phyloP scores from a whole-genome alignment of 2,888 invertebrate species.

The Cryptosula pallasiana region DNA sequence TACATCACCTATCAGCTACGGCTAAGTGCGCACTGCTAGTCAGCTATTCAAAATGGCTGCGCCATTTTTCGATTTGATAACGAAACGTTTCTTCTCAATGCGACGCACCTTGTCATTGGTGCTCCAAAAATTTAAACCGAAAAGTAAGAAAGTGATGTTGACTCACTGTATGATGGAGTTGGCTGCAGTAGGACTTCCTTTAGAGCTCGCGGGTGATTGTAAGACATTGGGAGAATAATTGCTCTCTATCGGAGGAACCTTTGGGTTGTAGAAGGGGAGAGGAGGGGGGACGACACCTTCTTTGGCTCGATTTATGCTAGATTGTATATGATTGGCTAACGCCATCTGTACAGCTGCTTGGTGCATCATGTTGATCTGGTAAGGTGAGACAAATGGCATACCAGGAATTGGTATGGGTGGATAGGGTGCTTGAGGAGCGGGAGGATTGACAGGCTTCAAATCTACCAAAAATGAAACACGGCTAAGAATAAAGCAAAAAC shows the following conservation, averaged over 20 bases:
- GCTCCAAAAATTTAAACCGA: neutral
- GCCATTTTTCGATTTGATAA: too few relatives aligned
- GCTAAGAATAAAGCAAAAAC: too few relatives aligned
- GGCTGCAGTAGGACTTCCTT: neutral
- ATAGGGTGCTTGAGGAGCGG: neutral
- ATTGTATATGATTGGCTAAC: conserved; percentile 11
- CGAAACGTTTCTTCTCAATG: too few relatives aligned
- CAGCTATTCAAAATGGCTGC: too few relatives aligned
- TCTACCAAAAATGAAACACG: too few relatives aligned
- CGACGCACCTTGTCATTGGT: too few relatives aligned
- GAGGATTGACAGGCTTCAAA: neutral
- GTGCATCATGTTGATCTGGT: conserved; percentile 24
- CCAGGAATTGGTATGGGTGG: conserved; percentile 1
- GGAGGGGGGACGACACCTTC: neutral
- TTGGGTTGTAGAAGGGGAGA: neutral
- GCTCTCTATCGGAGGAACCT: neutral
- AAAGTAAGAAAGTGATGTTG: neutral
- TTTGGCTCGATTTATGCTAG: neutral
- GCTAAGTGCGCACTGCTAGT: too few relatives aligned
- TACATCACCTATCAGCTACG: too few relatives aligned
- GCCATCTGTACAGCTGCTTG: conserved; percentile 25
- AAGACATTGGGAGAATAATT: neutral
- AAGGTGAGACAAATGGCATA: conserved; percentile 25
- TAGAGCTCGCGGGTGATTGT: neutral
- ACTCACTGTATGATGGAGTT: neutral